Evolutionary conservation across 2,888 invertebrate species (phyloP).

Genomic region (Enchytraeus crypticus): DNA sequence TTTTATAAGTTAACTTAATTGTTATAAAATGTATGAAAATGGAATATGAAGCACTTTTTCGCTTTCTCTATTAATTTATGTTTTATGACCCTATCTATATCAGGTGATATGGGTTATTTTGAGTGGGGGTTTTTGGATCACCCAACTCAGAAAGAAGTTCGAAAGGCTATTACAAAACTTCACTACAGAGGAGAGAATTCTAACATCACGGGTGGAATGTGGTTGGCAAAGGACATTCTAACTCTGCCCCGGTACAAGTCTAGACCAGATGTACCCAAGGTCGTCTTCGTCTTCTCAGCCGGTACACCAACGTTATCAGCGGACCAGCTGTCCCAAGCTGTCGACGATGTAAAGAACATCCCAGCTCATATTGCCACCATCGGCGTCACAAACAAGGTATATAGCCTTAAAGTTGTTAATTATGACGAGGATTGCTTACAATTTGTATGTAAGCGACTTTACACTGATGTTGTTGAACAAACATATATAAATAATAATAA

Average conservation of each 20-base stretch:
- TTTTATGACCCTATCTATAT: no score
- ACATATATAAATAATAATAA: no score
- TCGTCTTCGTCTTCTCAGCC: constrained; percentile 21
- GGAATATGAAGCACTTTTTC: no score
- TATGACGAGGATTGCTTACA: no score
- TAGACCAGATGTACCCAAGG: constrained; percentile 9
- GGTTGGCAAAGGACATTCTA: neutral
- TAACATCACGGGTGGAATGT: neutral
- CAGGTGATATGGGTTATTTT: neutral
- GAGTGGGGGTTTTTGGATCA: neutral
- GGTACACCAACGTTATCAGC: constrained; percentile 17
- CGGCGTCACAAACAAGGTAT: constrained; percentile 13
- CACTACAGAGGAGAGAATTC: neutral
- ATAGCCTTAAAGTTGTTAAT: no score
- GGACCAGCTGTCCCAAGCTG: constrained; percentile 5
- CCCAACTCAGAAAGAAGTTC: neutral
- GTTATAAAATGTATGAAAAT: no score
- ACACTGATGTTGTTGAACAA: no score
- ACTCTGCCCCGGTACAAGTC: no score
- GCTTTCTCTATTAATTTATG: no score
- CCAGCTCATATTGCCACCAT: constrained; percentile 10
- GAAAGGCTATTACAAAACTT: neutral
- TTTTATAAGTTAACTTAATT: no score
- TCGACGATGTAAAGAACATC: neutral
- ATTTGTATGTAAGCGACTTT: no score